A percentile compares a stretch with the other conserved stretches of the same genome.
These are phyloP conservation scores for Lerista edwardsae DNA, from an alignment of 2,797 vertebrate species.

Conservation along the genomic window DNA sequence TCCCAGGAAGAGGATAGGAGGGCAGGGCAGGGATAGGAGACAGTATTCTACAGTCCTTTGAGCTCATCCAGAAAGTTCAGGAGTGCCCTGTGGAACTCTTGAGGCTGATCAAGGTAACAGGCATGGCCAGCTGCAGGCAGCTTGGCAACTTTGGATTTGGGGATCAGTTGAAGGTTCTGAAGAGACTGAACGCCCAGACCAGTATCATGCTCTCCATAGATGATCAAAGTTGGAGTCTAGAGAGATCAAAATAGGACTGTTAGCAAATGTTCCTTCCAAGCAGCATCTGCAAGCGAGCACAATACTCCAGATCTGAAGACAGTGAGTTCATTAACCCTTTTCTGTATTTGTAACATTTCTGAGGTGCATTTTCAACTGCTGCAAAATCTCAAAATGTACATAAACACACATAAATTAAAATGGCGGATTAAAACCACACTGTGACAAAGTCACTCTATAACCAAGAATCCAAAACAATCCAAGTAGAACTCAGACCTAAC, in stretches of 20 bases:
- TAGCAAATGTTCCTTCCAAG: not conserved
- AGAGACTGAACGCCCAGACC: conserved; percentile 88
- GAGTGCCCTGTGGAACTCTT: conserved; percentile 88
- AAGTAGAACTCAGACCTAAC: not conserved
- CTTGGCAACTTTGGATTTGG: conserved; percentile 81
- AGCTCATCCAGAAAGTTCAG: conserved; percentile 87
- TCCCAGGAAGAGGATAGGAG: not conserved
- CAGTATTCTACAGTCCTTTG: conserved; percentile 5
- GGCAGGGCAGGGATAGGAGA: not conserved
- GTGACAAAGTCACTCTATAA: not conserved
- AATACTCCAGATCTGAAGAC: not conserved
- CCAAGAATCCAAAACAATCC: not conserved
- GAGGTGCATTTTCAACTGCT: not conserved
- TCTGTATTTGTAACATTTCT: not conserved
- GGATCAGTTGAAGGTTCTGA: conserved; percentile 88
- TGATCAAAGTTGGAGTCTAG: conserved; percentile 82
- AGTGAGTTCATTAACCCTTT: not conserved
- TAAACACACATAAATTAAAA: not conserved
- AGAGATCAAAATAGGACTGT: conserved; percentile 31
- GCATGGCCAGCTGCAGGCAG: conserved; percentile 87
- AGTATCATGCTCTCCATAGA: conserved; percentile 89
- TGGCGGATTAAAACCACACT: not conserved
- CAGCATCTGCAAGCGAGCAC: not conserved
- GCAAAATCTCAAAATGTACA: not conserved
- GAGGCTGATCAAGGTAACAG: conserved; percentile 92